Evolutionary conservation across 2,888 invertebrate species (phyloP).

Genomic region (Drosophila emarginata): DNA sequence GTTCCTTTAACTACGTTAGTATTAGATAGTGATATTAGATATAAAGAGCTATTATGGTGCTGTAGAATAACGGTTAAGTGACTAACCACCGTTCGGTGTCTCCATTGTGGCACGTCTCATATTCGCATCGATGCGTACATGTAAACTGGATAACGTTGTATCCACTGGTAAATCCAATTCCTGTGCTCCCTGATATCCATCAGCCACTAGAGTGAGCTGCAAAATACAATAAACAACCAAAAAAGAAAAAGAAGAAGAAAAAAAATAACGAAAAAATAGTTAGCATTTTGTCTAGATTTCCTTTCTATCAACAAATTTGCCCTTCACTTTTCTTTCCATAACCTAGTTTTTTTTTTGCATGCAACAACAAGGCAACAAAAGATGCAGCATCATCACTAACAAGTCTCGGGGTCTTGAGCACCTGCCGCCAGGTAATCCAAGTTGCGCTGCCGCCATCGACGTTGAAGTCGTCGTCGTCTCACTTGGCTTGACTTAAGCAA

Average conservation of each 20-base stretch:
- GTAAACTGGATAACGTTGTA: conserved; percentile 80
- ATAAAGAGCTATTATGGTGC: conserved; percentile 31
- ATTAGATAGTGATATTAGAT: conserved; percentile 24
- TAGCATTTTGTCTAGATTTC: conserved; percentile 54
- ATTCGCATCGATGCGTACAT: conserved; percentile 81
- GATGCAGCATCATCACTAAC: conserved; percentile 72
- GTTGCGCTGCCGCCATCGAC: conserved; percentile 44
- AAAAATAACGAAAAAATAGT: neutral
- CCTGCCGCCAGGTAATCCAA: conserved; percentile 70
- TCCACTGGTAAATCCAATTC: conserved; percentile 80
- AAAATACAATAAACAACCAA: neutral
- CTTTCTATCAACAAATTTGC: conserved; percentile 73
- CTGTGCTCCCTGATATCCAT: conserved; percentile 78
- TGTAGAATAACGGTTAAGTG: conserved; percentile 18
- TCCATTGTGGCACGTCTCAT: conserved; percentile 80
- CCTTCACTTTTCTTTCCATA: conserved; percentile 77
- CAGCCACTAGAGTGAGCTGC: conserved; percentile 79
- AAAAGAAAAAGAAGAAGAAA: neutral
- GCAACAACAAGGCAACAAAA: conserved; percentile 47
- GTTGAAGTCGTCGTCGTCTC: conserved; percentile 51
- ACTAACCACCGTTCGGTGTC: conserved; percentile 83
- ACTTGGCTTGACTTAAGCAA: conserved; percentile 71
- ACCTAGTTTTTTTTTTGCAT: conserved; percentile 71
- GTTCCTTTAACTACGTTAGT: conserved; percentile 4
- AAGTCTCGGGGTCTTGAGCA: conserved; percentile 65